Conservation (phyloP, 2,888 invertebrate genomes). For the Pollenia labialis region DNA sequence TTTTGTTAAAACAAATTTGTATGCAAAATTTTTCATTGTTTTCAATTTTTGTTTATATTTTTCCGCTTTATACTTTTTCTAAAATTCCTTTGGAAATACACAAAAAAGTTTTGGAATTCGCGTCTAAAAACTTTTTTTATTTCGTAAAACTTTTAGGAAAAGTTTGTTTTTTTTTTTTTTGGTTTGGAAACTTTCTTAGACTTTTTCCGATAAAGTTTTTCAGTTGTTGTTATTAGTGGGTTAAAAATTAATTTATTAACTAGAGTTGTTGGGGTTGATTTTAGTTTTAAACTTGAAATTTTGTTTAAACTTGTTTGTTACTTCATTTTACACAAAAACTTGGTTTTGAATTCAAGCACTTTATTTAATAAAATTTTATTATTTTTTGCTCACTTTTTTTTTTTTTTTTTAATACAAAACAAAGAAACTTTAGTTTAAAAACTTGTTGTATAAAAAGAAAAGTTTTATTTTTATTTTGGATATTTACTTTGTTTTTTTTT, state of each 20-base stretch:
- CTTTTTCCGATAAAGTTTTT: conserved; percentile 27
- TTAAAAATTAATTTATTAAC: conserved; percentile 59
- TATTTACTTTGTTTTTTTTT: conserved; percentile 20
- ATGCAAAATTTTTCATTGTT: conserved; percentile 42
- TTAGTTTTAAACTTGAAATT: conserved; percentile 44
- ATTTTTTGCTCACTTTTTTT: conserved; percentile 14
- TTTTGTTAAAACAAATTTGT: conserved; percentile 30
- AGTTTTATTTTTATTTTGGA: conserved; percentile 36
- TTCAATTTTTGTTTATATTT: background rate
- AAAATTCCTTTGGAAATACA: background rate
- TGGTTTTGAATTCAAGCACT: conserved; percentile 10
- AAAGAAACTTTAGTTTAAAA: conserved; percentile 46
- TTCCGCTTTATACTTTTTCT: background rate
- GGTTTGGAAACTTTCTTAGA: conserved; percentile 56
- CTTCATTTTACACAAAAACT: conserved; percentile 10
- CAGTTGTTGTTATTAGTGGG: conserved; percentile 43
- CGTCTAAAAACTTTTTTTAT: conserved; percentile 60
- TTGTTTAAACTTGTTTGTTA: conserved; percentile 20
- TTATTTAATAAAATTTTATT: background rate
- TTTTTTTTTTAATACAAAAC: background rate
- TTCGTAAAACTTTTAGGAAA: conserved; percentile 50
- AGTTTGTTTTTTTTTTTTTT: conserved; percentile 43
- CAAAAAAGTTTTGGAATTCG: conserved; percentile 36
- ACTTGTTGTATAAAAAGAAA: conserved; percentile 34
- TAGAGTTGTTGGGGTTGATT: conserved; percentile 5